Percentiles rank a stretch among this genome's conserved stretches.
Conservation (phyloP, 2,888 invertebrate species). For the Ametastegia equiseti region DNA sequence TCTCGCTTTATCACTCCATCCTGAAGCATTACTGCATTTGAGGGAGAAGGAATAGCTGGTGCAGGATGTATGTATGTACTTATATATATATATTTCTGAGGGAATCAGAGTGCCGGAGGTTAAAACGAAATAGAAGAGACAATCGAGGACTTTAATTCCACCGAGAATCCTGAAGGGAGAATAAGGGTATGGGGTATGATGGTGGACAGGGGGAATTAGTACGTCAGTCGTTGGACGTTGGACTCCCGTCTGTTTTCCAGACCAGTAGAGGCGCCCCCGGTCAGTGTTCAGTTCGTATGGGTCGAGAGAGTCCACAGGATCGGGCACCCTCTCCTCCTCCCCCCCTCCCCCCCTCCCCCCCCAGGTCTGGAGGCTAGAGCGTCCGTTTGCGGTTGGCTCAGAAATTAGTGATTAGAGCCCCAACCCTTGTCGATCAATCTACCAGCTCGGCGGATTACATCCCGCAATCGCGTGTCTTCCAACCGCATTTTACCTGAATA, state of each 20-base stretch:
- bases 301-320: slow-evolving; percentile 22
- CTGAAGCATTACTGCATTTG: neutral
- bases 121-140: slow-evolving; percentile 33
- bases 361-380: too few species aligned
- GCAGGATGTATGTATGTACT: too few species aligned
- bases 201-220: slow-evolving; percentile 27
- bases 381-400: slow-evolving; percentile 39
- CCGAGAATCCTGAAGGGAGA: neutral
- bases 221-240: slow-evolving; percentile 35
- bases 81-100: too few species aligned
- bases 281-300: neutral
- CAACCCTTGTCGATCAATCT: slow-evolving; percentile 42
- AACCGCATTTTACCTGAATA: slow-evolving; percentile 23
- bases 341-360: too few species aligned
- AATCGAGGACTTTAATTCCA: slow-evolving; percentile 23
- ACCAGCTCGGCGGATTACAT: slow-evolving; percentile 14
- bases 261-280: slow-evolving; percentile 23
- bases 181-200: neutral
- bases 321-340: neutral
- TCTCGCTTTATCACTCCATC: neutral
- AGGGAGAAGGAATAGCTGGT: neutral
- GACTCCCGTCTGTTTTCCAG: slow-evolving; percentile 29
- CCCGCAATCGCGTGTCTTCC: slow-evolving; percentile 37
- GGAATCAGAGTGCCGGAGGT: neutral
- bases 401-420: slow-evolving; percentile 45